Evolutionary conservation across 2,797 vertebrate species (phyloP).

Genomic region (Rhincodon typus): DNA sequence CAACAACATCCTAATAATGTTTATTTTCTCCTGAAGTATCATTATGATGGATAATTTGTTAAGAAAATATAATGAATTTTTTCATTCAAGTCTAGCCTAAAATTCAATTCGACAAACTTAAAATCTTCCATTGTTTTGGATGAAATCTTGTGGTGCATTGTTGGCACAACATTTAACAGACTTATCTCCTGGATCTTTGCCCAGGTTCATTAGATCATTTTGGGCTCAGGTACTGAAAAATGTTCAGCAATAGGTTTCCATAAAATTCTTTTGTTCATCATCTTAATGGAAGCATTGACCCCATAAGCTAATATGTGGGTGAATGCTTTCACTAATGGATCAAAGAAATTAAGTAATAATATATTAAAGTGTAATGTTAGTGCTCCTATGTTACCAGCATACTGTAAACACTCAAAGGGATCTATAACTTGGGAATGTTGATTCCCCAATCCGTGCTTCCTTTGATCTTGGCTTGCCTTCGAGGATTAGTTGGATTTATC

Average conservation of each 20-base stretch:
- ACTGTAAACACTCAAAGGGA: not conserved
- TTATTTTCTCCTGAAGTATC: not conserved
- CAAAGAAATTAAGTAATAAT: not conserved
- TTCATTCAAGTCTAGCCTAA: not conserved
- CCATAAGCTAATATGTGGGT: not conserved
- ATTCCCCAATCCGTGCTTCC: not conserved
- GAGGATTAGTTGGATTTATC: not conserved
- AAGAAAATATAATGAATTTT: not conserved
- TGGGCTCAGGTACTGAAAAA: not conserved
- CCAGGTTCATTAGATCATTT: not conserved
- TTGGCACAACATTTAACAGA: not conserved
- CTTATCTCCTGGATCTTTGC: not conserved
- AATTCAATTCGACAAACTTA: not conserved
- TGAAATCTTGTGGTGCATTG: not conserved
- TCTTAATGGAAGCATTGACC: not conserved
- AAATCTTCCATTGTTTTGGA: not conserved
- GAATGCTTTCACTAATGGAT: not conserved
- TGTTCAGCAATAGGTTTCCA: not conserved
- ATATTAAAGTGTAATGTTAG: not conserved
- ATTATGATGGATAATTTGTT: not conserved
- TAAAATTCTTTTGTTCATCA: not conserved
- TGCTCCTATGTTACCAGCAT: not conserved
- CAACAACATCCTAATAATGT: not conserved
- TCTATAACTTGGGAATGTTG: not conserved
- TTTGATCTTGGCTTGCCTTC: not conserved